Conservation (phyloP, 2,888 invertebrate species). For the Caenorhabditis auriculariae region DNA sequence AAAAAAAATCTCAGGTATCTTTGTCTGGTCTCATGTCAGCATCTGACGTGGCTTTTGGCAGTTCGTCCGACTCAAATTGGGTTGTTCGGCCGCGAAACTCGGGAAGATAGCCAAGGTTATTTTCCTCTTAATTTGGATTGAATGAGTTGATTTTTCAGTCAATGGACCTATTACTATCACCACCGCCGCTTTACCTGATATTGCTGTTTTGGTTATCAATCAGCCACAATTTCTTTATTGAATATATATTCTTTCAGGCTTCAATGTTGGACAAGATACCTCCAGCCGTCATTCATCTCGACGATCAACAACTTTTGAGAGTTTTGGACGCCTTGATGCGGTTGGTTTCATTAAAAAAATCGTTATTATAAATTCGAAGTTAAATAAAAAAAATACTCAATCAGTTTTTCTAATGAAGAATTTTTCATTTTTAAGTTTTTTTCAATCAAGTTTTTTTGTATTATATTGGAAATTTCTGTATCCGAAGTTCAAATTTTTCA, state of each 20-base stretch:
- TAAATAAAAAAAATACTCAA: background rate
- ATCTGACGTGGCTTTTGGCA: conserved; percentile 87
- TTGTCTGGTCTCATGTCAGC: conserved; percentile 88
- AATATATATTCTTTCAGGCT: conserved; percentile 5
- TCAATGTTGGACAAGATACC: conserved; percentile 31
- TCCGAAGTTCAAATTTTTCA: too few relatives aligned
- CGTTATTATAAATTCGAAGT: background rate
- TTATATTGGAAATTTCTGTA: too few relatives aligned
- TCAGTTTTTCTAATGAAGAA: too few relatives aligned
- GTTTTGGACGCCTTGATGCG: conserved; percentile 4
- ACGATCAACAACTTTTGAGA: background rate
- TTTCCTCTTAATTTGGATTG: too few relatives aligned
- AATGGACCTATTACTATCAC: conserved; percentile 26
- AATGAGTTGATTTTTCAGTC: too few relatives aligned
- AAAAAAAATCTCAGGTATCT: conserved; percentile 67
- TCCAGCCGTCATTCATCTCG: background rate
- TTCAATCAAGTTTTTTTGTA: too few relatives aligned
- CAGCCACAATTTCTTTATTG: background rate
- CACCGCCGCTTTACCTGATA: conserved; percentile 33
- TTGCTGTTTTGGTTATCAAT: conserved; percentile 14
- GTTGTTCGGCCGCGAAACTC: conserved; percentile 66
- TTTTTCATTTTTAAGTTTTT: too few relatives aligned
- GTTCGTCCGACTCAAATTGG: conserved; percentile 92
- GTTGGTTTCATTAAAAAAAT: background rate
- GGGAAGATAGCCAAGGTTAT: conserved; percentile 10